phyloP scores from a whole-genome alignment of 2,113 vertebrate species.

The Gymnorhina tibicen region DNA sequence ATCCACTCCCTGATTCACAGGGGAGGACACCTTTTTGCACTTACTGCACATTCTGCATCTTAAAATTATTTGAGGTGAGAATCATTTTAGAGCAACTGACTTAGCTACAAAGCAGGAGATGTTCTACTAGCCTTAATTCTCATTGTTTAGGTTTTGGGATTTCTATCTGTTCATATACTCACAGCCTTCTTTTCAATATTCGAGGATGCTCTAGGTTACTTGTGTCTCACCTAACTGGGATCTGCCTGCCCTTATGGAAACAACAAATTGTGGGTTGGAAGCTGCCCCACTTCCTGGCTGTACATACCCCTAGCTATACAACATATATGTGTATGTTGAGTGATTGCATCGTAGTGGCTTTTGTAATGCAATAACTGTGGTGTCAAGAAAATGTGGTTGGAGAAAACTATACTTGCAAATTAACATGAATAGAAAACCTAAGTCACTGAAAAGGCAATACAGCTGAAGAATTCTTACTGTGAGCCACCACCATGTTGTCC shows the following conservation, averaged over 20 bases:
- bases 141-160: neutral
- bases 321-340: neutral
- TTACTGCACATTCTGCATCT: neutral
- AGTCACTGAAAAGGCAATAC: neutral
- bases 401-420: neutral
- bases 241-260: neutral
- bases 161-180: neutral
- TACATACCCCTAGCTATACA: neutral
- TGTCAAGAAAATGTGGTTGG: neutral
- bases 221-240: neutral
- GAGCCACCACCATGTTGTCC: neutral
- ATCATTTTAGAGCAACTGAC: neutral
- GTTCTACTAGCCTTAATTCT: neutral
- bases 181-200: neutral
- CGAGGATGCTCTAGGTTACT: neutral
- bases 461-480: neutral
- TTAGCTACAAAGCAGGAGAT: neutral
- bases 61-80: neutral
- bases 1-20: neutral
- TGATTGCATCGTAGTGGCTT: neutral
- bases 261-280: neutral
- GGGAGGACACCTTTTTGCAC: neutral
- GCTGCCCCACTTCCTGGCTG: neutral
- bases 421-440: neutral
- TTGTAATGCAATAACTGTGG: neutral